phyloP scores from a whole-genome alignment of 2,113 vertebrate genomes.

The Gallinago jamesoni region DNA sequence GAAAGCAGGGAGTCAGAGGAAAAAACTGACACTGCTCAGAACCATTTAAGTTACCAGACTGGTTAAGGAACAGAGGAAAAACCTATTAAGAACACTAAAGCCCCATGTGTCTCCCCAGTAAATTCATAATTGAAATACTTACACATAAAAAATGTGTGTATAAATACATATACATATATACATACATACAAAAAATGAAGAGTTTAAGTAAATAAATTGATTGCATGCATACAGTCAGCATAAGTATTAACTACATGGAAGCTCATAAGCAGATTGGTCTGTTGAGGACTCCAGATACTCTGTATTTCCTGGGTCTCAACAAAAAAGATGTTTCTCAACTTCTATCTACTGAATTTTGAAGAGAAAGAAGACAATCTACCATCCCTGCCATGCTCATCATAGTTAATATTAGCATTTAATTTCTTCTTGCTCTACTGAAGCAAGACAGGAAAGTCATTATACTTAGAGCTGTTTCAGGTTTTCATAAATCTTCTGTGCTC shows the following conservation, averaged over 20 bases:
- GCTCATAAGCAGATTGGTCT: background rate
- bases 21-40: background rate
- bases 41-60: background rate
- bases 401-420: background rate
- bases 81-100: background rate
- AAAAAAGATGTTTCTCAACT: background rate
- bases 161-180: background rate
- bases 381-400: background rate
- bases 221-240: background rate
- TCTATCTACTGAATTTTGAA: background rate
- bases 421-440: background rate
- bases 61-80: background rate
- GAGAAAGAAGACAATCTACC: background rate
- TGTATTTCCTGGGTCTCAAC: background rate
- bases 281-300: background rate
- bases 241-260: background rate
- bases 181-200: background rate
- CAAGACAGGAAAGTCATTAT: background rate
- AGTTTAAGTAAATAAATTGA: background rate
- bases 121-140: background rate
- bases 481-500: background rate
- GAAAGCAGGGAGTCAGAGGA: background rate
- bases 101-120: background rate
- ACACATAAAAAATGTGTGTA: background rate
- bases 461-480: background rate